Evolutionary conservation across 1,140 invertebrate genomes (phyloP), one percentile per base, ranked within the genome.

Genomic region (Neomicropteryx cornuta): DNA sequence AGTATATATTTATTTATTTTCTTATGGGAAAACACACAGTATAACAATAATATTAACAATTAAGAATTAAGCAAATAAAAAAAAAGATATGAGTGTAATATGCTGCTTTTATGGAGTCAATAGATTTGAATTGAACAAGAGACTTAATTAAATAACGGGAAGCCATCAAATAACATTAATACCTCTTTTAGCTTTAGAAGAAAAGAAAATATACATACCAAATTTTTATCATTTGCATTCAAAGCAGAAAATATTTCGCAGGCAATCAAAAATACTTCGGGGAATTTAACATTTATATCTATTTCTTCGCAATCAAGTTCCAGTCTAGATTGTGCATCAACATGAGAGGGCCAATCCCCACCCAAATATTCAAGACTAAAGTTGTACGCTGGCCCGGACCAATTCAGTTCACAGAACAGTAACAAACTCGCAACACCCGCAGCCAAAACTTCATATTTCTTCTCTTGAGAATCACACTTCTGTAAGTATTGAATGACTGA

Each of bases 351-450:
- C 52, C 56, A 62, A 4, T 60, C 44, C 23, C 43, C 41, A 24
- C 66, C 60, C 3, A 76, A 58, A 53, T 61, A 66, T 24, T 66
- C 49, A 40, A 53, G 52, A 20, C 49, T 33, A 4, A 60, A 52
- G 29, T 62, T 44, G 43, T 65, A 49, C 41, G 69, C 56, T n/a
- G 84, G 82, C 6, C 87, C 81, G 39, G 78, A 80, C 71, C 84
- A 91, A 61, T 92, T 93, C 23, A 66, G 69, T 60, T 88, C 81
- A 39, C 85, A 71, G 66, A 90, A 92, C 24, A 71, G 64, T 36
- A 83, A 68, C 10, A 89, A 57, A 40, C 74, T 71, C 11, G 76
- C 58, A 30, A 79, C 59, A 13, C 71, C 78, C 43, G 70, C 44
- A 24, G 50, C 53, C 10, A 76, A 42, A 13, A 68, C 30, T 35